A percentile compares a stretch with the other conserved stretches of the same genome.
Conservation (phyloP, 2,113 vertebrate genomes). For the Chauna torquata region DNA sequence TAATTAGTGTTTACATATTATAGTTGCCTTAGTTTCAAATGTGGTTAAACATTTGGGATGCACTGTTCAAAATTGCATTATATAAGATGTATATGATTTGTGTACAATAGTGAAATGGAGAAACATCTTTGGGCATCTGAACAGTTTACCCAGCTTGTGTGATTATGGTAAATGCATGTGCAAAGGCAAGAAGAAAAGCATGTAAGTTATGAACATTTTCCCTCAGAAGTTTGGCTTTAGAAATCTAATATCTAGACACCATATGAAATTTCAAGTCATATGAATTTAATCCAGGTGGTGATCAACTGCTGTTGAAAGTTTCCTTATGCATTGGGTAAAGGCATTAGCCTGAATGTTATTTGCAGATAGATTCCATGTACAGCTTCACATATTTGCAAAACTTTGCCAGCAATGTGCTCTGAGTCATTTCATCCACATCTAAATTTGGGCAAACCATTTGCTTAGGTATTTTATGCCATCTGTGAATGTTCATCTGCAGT, state of each 20-base stretch:
- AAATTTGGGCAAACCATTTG: conserved; percentile 35
- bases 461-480: conserved; percentile 52
- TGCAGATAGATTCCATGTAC: neutral
- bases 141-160: neutral
- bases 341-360: neutral
- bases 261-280: neutral
- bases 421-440: conserved; percentile 3
- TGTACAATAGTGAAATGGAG: neutral
- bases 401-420: neutral
- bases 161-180: neutral
- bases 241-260: neutral
- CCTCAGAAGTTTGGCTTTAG: neutral
- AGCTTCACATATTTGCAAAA: neutral
- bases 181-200: neutral
- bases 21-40: neutral
- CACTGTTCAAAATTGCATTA: neutral
- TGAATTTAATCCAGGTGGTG: neutral
- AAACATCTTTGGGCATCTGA: neutral
- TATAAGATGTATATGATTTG: neutral
- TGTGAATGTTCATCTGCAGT: conserved; percentile 41
- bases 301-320: neutral
- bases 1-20: neutral
- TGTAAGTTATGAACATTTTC: rapidly evolving
- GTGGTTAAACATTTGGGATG: neutral
- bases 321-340: neutral